phyloP scores from a whole-genome alignment of 2,113 vertebrate genomes.

The Platysteira castanea region DNA sequence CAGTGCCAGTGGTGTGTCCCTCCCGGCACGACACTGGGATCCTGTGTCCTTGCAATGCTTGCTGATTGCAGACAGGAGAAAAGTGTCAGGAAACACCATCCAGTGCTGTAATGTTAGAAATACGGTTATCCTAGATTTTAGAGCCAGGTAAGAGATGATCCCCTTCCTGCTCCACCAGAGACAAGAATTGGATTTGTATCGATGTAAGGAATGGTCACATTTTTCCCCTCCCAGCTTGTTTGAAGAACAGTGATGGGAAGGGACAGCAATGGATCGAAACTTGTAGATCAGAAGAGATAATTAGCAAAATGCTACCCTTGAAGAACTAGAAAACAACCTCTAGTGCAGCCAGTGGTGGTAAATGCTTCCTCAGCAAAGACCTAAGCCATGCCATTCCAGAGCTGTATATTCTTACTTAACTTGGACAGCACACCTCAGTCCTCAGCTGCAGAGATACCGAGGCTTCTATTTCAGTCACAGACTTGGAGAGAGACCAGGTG shows the following conservation, averaged over 20 bases:
- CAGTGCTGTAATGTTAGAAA: not conserved
- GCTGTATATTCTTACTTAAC: not conserved
- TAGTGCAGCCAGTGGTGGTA: not conserved
- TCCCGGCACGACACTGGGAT: not conserved
- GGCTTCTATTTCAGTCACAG: constrained; percentile 1
- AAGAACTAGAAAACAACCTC: not conserved
- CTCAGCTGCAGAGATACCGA: not conserved
- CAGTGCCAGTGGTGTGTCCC: not conserved
- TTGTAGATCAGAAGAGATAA: not conserved
- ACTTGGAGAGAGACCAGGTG: not conserved
- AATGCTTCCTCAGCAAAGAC: not conserved
- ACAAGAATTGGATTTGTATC: not conserved
- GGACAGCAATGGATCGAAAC: not conserved
- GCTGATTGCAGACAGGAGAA: not conserved
- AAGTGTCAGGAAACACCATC: not conserved
- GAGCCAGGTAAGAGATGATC: not conserved
- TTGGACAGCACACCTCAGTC: not conserved
- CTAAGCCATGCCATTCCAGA: not conserved
- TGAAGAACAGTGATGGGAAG: not conserved
- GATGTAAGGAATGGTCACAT: not conserved
- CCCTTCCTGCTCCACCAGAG: not conserved
- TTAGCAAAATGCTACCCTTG: not conserved
- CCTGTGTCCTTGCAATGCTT: not conserved
- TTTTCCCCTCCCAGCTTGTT: not conserved
- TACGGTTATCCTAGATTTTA: not conserved